phyloP scores from a whole-genome alignment of 2,113 vertebrate species.

The Cygnus atratus region DNA sequence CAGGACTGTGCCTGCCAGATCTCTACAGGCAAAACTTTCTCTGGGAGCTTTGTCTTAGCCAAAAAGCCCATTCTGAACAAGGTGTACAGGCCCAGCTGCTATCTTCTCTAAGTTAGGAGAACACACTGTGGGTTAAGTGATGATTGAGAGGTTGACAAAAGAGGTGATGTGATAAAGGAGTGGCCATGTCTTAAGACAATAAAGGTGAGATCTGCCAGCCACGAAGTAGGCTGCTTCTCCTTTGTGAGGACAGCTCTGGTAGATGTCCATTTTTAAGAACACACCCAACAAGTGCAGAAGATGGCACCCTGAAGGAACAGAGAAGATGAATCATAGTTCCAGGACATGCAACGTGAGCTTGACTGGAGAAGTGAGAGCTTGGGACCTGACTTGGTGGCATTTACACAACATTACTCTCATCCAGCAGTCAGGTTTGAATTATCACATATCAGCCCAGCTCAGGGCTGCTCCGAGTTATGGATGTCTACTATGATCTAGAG shows the following conservation, averaged over 20 bases:
- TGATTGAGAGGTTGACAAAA: background rate
- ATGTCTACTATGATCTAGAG: background rate
- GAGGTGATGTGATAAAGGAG: background rate
- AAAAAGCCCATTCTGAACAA: background rate
- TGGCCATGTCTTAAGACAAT: background rate
- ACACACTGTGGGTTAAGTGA: background rate
- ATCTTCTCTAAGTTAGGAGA: background rate
- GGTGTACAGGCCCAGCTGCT: background rate
- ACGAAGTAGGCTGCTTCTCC: background rate
- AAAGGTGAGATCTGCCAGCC: background rate
- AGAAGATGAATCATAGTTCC: fast-evolving
- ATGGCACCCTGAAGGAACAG: background rate
- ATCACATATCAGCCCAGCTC: background rate
- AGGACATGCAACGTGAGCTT: fast-evolving
- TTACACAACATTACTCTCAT: background rate
- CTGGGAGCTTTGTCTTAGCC: background rate
- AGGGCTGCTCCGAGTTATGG: background rate
- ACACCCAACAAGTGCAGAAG: background rate
- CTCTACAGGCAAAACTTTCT: background rate
- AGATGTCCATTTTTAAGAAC: background rate
- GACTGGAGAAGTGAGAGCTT: fast-evolving
- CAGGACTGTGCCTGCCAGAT: background rate
- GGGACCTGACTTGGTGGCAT: background rate
- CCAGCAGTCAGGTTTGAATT: background rate
- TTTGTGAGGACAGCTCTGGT: background rate